Conservation (phyloP, 2,888 invertebrate genomes). For the Dolomedes plantarius region DNA sequence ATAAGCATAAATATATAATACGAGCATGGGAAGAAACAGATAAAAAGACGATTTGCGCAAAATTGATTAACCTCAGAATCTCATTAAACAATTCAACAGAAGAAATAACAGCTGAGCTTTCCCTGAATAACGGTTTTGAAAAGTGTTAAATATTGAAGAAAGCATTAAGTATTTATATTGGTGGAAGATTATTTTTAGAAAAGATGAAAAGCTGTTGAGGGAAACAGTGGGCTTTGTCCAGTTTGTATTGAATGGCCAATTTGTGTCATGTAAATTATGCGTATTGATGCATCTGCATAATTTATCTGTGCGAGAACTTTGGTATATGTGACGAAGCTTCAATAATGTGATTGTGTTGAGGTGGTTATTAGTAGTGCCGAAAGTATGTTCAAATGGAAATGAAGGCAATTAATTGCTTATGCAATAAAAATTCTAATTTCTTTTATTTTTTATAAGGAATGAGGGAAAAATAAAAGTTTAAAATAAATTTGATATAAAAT, state of each 20-base stretch:
- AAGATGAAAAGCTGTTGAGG: slow-evolving; percentile 15
- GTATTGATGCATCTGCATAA: slow-evolving; percentile 3
- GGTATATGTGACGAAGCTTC: neutral
- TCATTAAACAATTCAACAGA: slow-evolving; percentile 27
- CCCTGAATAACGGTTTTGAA: slow-evolving; percentile 26
- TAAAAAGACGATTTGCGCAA: slow-evolving; percentile 11
- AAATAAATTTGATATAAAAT: too few species aligned
- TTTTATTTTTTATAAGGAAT: too few species aligned
- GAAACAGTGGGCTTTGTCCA: slow-evolving; percentile 28
- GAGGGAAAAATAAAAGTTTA: too few species aligned
- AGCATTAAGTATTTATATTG: slow-evolving; percentile 65
- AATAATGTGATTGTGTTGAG: neutral
- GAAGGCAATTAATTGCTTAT: too few species aligned
- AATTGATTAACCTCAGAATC: slow-evolving; percentile 30
- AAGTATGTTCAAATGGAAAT: neutral
- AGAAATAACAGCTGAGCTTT: slow-evolving; percentile 37
- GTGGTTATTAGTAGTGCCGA: neutral
- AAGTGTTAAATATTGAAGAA: slow-evolving; percentile 59
- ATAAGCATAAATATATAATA: slow-evolving; percentile 18
- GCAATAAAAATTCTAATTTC: too few species aligned
- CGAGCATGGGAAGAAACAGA: slow-evolving; percentile 12
- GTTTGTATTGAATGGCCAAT: neutral
- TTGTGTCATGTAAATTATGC: slow-evolving; percentile 20
- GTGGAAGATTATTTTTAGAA: slow-evolving; percentile 51
- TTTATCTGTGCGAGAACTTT: neutral